Evolutionary conservation across 2,797 vertebrate genomes (phyloP).

Genomic region (Chaenodraco wilsoni): DNA sequence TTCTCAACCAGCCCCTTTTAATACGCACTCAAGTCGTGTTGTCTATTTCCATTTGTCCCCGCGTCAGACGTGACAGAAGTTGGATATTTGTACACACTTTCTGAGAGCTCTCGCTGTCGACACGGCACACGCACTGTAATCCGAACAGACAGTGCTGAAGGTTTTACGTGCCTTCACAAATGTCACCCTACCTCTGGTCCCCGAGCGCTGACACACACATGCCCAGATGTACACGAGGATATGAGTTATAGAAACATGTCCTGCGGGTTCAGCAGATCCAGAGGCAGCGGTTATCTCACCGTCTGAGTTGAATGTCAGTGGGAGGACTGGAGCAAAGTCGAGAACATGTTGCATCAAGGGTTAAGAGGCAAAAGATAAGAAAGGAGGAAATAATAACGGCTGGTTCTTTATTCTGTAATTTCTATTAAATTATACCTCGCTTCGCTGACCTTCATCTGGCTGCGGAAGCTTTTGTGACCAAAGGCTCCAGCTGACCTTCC

Average conservation of each 20-base stretch:
- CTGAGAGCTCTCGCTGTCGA: slow-evolving; percentile 34
- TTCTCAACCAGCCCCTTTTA: slow-evolving; percentile 10
- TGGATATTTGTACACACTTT: slow-evolving; percentile 50
- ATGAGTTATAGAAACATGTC: slow-evolving; percentile 41
- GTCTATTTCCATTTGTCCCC: slow-evolving; percentile 21
- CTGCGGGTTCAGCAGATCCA: slow-evolving; percentile 23
- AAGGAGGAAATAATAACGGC: slow-evolving; percentile 10
- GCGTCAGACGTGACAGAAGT: slow-evolving; percentile 37
- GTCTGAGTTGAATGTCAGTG: slow-evolving; percentile 48
- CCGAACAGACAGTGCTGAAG: slow-evolving; percentile 68
- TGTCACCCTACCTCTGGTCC: slow-evolving; percentile 58
- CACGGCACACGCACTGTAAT: slow-evolving; percentile 49
- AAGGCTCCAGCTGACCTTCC: slow-evolving; percentile 41
- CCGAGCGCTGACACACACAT: slow-evolving; percentile 25
- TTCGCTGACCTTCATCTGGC: slow-evolving; percentile 29
- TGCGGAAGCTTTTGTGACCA: slow-evolving; percentile 8
- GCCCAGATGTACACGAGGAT: slow-evolving; percentile 11
- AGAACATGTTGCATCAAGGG: slow-evolving; percentile 14
- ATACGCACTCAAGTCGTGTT: slow-evolving; percentile 26
- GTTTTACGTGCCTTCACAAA: slow-evolving; percentile 73
- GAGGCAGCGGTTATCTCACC: slow-evolving; percentile 12
- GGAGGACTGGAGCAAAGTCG: background rate
- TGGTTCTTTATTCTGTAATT: background rate
- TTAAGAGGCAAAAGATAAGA: slow-evolving; percentile 33
- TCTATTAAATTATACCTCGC: slow-evolving; percentile 14